Evolutionary conservation across 2,113 vertebrate genomes (phyloP), one percentile per base, ranked within the genome.

Genomic region (Balaeniceps rex): DNA sequence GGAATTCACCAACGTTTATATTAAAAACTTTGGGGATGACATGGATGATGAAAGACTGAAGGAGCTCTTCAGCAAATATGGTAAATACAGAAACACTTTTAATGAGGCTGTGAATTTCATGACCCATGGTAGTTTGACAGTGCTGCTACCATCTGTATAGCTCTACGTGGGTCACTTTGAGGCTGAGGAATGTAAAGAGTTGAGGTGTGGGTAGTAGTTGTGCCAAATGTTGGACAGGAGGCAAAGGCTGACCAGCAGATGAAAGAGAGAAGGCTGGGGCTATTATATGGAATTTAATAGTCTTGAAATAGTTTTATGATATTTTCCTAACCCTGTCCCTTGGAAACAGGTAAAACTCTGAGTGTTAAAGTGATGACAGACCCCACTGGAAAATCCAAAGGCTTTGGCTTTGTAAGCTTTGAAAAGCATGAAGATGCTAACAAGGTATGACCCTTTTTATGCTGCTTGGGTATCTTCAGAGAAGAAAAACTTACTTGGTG

Each of bases 361-460:
- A 99, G 99, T 64, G 99, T 99, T 91, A 99, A 99, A 97, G 99
- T 99, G 96, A 99, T 99, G 99, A 99, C 98, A 75, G 99, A 99
- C 86, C 98, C 99, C 87, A 98, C 98, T 58, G 99, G 99, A 81
- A 99, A 99, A 98, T 99, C 99, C 83, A 99, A 99, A 98, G 99
- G 99, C 79, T 99, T 99, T 98, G 99, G 99, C 88, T 99, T 99
- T 91, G 99, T 99, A 89, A 99, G 99, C 98, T 99, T 99, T 36
- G 99, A 99, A 98, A 99, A 99, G 94, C 99, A 99, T 28, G 99
- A 99, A 95, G 99, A 99, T 70, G 99, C 99, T 70, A 99, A 99
- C 98, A 99, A 99, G 99, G 99, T 99, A 98, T 65, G 97, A 85
- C 52, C 12, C 34, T 36, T 81, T 86, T 51, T 51, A 5, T 81